Conservation (phyloP, 2,113 vertebrate genomes). For the Psilopsiagon aymara region DNA sequence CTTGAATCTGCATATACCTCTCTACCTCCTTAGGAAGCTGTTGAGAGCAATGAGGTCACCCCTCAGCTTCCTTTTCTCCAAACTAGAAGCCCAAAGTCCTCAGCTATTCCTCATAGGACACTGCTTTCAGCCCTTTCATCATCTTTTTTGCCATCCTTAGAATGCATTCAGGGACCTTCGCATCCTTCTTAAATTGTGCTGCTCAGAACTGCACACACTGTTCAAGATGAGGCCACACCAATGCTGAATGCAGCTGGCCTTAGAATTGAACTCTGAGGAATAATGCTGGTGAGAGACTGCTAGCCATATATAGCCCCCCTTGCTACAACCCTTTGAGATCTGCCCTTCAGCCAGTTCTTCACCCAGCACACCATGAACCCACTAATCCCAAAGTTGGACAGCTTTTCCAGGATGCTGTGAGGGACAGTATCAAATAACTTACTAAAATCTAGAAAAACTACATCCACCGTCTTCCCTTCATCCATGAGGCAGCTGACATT, state of each 20-base stretch:
- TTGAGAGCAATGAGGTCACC: not conserved
- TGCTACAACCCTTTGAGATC: not conserved
- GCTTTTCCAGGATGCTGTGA: not conserved
- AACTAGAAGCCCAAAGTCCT: not conserved
- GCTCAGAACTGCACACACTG: not conserved
- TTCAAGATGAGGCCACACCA: not conserved
- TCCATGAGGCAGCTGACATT: rapidly evolving
- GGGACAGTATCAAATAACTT: not conserved
- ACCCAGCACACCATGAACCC: rapidly evolving
- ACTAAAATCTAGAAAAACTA: not conserved
- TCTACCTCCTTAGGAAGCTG: not conserved
- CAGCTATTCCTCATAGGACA: rapidly evolving
- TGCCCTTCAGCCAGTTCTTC: not conserved
- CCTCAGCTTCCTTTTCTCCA: not conserved
- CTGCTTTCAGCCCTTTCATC: not conserved
- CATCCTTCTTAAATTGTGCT: not conserved
- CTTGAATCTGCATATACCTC: not conserved
- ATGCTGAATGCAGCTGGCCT: not conserved
- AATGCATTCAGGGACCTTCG: not conserved
- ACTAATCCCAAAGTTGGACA: not conserved
- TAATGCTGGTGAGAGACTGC: rapidly evolving
- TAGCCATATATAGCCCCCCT: not conserved
- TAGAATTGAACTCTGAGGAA: not conserved
- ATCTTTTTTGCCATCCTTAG: not conserved
- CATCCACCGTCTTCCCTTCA: not conserved